A percentile compares a stretch with the other conserved stretches of the same genome.
Conservation (phyloP, 2,888 invertebrate genomes). For the Eledone cirrhosa region DNA sequence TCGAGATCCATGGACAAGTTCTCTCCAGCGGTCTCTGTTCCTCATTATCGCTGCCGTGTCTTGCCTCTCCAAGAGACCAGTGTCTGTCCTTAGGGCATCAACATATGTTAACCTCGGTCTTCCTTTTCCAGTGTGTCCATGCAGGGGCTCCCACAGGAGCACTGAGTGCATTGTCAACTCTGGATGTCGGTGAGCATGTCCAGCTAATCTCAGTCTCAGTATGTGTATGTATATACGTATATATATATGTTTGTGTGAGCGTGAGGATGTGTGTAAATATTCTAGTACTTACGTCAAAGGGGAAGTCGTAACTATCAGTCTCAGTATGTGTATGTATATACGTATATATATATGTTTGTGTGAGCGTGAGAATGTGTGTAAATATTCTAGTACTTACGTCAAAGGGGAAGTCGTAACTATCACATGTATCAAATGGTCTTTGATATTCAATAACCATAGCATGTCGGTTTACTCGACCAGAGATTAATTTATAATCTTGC, state of each 20-base stretch:
- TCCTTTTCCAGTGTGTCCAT: too few species aligned
- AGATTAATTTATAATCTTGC: conserved; percentile 58
- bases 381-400: conserved; percentile 51
- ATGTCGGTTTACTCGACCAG: conserved; percentile 36
- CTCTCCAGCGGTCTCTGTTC: too few species aligned
- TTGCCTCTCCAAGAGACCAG: too few species aligned
- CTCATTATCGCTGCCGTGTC: too few species aligned
- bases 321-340: neutral
- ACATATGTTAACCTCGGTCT: too few species aligned
- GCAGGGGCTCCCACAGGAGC: too few species aligned
- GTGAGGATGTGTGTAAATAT: neutral
- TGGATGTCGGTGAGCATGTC: too few species aligned
- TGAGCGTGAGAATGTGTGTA: neutral
- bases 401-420: conserved; percentile 58
- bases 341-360: neutral
- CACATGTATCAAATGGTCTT: conserved; percentile 61
- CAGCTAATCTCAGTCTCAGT: neutral
- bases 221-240: neutral
- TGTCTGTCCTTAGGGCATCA: too few species aligned
- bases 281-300: conserved; percentile 56
- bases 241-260: neutral
- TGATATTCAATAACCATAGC: conserved; percentile 47
- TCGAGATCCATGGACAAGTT: too few species aligned
- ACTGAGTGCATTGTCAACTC: too few species aligned
- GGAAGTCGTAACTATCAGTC: conserved; percentile 50